These are phyloP conservation scores for Metopolophium dirhodum DNA, from an alignment of 1,140 invertebrate species.

Conservation along the genomic window DNA sequence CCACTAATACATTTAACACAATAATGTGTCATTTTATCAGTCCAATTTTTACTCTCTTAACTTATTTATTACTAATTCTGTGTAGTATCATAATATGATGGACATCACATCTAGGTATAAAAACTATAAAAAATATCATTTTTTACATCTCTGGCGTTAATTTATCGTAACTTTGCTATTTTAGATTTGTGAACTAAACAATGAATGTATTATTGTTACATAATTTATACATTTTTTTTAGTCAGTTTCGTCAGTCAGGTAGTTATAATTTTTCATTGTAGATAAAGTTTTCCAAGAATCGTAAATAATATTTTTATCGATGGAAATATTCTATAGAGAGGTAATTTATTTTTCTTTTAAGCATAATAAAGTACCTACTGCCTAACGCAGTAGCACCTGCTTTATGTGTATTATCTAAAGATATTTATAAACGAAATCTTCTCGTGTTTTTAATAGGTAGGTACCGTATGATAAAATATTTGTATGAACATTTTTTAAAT, in stretches of 20 bases:
- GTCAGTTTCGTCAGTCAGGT: neutral
- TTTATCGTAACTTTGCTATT: neutral
- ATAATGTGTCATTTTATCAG: too few relatives aligned
- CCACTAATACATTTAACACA: too few relatives aligned
- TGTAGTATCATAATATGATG: too few relatives aligned
- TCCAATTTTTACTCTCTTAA: too few relatives aligned
- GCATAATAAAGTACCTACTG: neutral
- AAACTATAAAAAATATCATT: too few relatives aligned
- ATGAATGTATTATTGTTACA: neutral
- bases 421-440: neutral
- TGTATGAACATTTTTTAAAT: neutral
- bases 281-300: neutral
- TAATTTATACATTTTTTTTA: neutral
- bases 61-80: too few relatives aligned
- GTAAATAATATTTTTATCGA: neutral
- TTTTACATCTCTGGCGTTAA: too few relatives aligned
- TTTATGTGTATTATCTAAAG: neutral
- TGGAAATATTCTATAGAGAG: neutral
- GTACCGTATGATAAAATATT: neutral
- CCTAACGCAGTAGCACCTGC: neutral
- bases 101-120: too few relatives aligned
- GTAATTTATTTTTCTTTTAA: conserved; percentile 5
- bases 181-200: neutral
- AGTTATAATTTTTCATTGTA: neutral
- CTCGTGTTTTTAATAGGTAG: neutral